Percentiles rank a stretch among this genome's conserved stretches.
Evolutionary conservation across 2,797 vertebrate species (phyloP).

Genomic region (Xerus rutilus): DNA sequence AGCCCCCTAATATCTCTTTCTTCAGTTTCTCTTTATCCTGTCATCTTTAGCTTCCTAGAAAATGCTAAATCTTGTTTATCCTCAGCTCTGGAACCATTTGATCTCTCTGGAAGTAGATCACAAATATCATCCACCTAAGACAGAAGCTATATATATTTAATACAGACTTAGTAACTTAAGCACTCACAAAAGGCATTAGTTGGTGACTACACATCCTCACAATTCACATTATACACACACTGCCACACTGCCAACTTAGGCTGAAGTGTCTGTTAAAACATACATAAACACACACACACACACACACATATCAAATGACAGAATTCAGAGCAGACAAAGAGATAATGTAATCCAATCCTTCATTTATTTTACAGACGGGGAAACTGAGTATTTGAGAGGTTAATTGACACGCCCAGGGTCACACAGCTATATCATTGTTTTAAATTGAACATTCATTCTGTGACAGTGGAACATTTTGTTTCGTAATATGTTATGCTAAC

Average conservation of each 20-base stretch:
- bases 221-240: not conserved
- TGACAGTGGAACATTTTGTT: not conserved
- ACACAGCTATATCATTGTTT: not conserved
- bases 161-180: not conserved
- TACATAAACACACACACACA: too few relatives aligned
- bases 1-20: not conserved
- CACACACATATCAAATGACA: not conserved
- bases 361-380: conserved; percentile 44
- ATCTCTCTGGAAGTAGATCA: not conserved
- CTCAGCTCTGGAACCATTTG: not conserved
- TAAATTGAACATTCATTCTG: conserved; percentile 36
- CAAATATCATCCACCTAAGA: not conserved
- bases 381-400: conserved; percentile 12
- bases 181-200: not conserved
- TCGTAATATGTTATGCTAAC: conserved; percentile 8
- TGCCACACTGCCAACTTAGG: not conserved
- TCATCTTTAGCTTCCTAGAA: not conserved
- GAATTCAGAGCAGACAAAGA: conserved; percentile 21
- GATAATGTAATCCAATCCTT: not conserved
- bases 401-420: conserved; percentile 47
- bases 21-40: not conserved
- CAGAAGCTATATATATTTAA: conserved; percentile 24
- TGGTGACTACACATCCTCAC: not conserved
- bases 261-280: not conserved
- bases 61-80: conserved; percentile 2